Evolutionary conservation across 2,797 vertebrate genomes (phyloP).

Genomic region (Kryptolebias ocellatus): DNA sequence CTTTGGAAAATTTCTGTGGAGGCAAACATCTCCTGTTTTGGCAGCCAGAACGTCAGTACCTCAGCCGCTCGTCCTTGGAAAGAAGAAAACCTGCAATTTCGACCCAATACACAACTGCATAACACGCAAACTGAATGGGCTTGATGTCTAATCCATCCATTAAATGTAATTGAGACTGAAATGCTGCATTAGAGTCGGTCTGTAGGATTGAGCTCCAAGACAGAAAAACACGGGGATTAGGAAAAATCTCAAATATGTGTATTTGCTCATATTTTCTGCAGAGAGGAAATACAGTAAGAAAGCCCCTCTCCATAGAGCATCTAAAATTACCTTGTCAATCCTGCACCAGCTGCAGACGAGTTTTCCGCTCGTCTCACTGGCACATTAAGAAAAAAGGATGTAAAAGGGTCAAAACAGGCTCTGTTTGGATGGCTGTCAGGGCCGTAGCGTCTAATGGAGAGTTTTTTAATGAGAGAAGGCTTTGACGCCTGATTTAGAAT

Average conservation of each 20-base stretch:
- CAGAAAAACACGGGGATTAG: conserved; percentile 71
- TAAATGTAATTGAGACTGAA: conserved; percentile 73
- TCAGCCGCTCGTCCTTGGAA: conserved; percentile 41
- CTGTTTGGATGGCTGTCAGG: conserved; percentile 66
- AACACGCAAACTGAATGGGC: conserved; percentile 61
- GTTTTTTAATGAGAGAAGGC: conserved; percentile 76
- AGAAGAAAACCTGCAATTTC: conserved; percentile 48
- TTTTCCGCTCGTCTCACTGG: conserved; percentile 49
- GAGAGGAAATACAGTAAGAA: conserved; percentile 48
- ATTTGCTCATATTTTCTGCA: conserved; percentile 45
- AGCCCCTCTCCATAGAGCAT: conserved; percentile 51
- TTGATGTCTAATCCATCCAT: conserved; percentile 71
- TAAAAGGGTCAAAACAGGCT: conserved; percentile 70
- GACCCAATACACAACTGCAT: conserved; percentile 57
- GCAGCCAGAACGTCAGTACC: conserved; percentile 44
- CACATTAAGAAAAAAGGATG: conserved; percentile 49
- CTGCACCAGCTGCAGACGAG: conserved; percentile 46
- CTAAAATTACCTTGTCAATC: conserved; percentile 77
- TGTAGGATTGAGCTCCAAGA: conserved; percentile 64
- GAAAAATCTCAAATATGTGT: conserved; percentile 59
- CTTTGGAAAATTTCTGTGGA: conserved; percentile 61
- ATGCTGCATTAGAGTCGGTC: conserved; percentile 64
- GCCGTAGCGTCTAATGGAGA: conserved; percentile 68
- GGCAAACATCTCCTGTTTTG: conserved; percentile 61
- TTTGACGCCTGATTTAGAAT: conserved; percentile 69